Evolutionary conservation across 2,888 invertebrate genomes (phyloP), one percentile per base, ranked within the genome.

Genomic region (Archips crataeganus): DNA sequence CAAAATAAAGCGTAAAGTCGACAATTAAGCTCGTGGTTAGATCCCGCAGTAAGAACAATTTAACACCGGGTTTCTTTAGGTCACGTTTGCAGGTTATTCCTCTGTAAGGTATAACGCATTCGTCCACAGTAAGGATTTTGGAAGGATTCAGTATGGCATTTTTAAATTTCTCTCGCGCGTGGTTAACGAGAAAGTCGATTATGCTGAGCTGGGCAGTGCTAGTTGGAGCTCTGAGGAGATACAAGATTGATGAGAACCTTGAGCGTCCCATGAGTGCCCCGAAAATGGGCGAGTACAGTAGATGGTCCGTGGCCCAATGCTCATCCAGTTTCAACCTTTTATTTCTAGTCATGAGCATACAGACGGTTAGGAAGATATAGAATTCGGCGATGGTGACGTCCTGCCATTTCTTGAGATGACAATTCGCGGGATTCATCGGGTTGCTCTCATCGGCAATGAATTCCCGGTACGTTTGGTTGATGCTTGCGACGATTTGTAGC

Each of bases 361-460:
- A 71, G 11, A 75, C 39, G 0, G 75, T 69, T 32, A 75, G 57
- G 36, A 75, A 75, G 32, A 75, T 75, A n/a, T 75, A 75, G 49
- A 75, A 71, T 36, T 75, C 75, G 9, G 75, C 62, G 0, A 71
- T 66, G 2, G 71, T 75, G 3, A 75, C 57, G 13, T 75, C 66
- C 10, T 71, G 66, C 75, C 75, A 75, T 62, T 66, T 70, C 15
- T 71, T 66, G 1, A 75, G 88, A 45, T 93, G 96, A 61, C 89
- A 95, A 76, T 79, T 82, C 2, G 95, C 95, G 78, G 64, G 66
- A 6, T 67, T 42, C 39, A 42, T 69, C 23, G 60, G 66, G 36
- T 67, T 57, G 4, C 39, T 69, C 45, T 64, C 60, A 8, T 70
- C 70, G 11, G 69, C 49, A 9, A 74, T 57, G 8, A 65, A 70